Evolutionary conservation across 2,888 invertebrate species (phyloP), one percentile per base, ranked within the genome.

Genomic region (Pollenia griseotomentosa): DNA sequence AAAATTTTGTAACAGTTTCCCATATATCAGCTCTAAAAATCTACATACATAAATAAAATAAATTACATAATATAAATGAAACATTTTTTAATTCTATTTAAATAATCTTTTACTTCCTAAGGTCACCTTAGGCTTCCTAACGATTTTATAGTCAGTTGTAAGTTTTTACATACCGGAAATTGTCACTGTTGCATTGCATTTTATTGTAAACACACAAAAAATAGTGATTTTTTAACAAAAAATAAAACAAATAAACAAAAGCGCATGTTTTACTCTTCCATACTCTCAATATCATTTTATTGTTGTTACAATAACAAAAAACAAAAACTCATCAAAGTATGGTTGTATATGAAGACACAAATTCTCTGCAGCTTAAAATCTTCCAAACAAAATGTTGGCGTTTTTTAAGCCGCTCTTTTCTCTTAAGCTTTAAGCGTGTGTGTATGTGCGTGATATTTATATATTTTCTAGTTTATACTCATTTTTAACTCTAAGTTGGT

Each of bases 101-200:
- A n/a, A 53, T 11, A 14, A 7, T 40, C 8, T 46, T 9, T 46
- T 2, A 2, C 2, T 1, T 23, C 19, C 46, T 2, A 33, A 77
- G 77, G 75, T 65, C 75, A 86, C 75, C 71, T 53, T 73, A n/a
- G 14, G 11, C 0, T 7, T 9, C 6, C 61, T 73, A 77, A 61
- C 70, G 23, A 61, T 77, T 61, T 8, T 59, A 79, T 61, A 74
- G 75, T 82, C 51, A 80, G 63, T 33, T 48, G 57, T 33, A 73
- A n/a, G 19, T 33, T 66, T 71, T 71, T 53, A 80, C 61, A 83
- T 68, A 73, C 75, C 71, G 83, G 86, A 83, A 83, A 83, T 83
- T 81, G 71, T 81, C 81, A 81, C 86, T 83, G 83, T 87, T 87
- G 86, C 80, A 81, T 61, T 78, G 53, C 51, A 73, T 68, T 46